Evolutionary conservation across 2,888 invertebrate species (phyloP).

Genomic region (Acrocyrtus sp.): DNA sequence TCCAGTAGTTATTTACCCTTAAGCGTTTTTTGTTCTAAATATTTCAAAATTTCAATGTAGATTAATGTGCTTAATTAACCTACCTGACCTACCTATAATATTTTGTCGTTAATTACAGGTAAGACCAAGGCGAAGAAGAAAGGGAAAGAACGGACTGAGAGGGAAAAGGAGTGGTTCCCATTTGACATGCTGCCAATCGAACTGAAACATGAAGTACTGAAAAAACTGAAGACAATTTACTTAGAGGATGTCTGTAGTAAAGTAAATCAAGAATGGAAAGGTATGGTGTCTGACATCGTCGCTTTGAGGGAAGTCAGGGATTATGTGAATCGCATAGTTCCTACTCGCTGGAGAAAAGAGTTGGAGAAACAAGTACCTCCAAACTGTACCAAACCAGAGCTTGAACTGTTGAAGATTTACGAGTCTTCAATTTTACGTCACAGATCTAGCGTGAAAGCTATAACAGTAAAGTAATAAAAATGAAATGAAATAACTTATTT

Average conservation of each 20-base stretch:
- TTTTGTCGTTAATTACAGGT: too few species aligned
- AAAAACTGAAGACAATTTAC: constrained; percentile 40
- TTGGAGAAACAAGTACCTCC: constrained; percentile 9
- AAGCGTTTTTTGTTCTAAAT: too few species aligned
- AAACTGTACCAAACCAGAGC: background rate
- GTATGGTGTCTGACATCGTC: constrained; percentile 44
- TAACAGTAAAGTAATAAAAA: constrained; percentile 12
- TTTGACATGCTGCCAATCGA: constrained; percentile 47
- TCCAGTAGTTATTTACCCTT: too few species aligned
- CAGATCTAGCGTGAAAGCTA: constrained; percentile 14
- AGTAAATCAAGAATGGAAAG: constrained; percentile 48
- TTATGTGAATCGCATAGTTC: constrained; percentile 13
- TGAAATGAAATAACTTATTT: background rate
- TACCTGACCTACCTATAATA: too few species aligned
- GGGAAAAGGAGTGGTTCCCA: background rate
- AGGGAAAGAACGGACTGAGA: too few species aligned
- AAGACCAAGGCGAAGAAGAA: too few species aligned
- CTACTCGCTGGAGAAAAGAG: background rate
- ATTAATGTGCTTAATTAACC: too few species aligned
- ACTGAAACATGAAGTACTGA: constrained; percentile 49
- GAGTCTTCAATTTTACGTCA: constrained; percentile 26
- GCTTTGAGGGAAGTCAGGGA: constrained; percentile 23
- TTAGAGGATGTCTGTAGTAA: constrained; percentile 31
- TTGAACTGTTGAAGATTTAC: constrained; percentile 37
- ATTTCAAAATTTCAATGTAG: too few species aligned